Base-by-base conservation (phyloP, 2,797 vertebrate species). In the Poeciliopsis gracilis region DNA sequence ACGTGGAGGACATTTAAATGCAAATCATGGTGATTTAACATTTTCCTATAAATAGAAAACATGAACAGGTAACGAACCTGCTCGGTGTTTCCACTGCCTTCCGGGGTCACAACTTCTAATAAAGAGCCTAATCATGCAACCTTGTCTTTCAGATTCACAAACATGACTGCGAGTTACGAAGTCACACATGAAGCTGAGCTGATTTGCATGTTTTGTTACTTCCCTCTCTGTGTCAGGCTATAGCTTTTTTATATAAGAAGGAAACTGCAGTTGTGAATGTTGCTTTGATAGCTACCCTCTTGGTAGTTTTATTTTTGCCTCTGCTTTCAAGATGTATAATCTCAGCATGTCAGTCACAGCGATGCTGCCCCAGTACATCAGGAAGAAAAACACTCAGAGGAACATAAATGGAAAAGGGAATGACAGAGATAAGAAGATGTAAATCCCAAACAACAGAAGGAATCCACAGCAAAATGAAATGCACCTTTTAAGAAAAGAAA, bases 1-100 rank as follows among this genome's bases (percentile, higher is more conserved):
- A 82, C 82, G 75, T 69, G 36, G 51, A 47, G 16, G 80, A 90
- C 75, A 91, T 93, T 93, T 85, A 88, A 89, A 93, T 93, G 91
- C 85, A 92, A 94, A 94, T 92, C 72, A 51, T 63, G 28, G 61
- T 88, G 72, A 93, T 91, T 86, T 88, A 86, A 88, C 51, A 80
- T 66, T 73, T 83, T 82, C 71, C n/a, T 59, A 59, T 51, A 55
- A 73, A 49, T 77, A 74, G 53, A 82, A 30, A 78, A 70, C 81
- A 84, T 47, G 51, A 89, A 80, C 83, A 89, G 86, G 84, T 89
- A 87, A 90, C 79, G 81, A 88, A 89, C 77, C 78, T 75, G 78
- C 82, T 78, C 30, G 7, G 69, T 63, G 59, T 74, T 46, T 67
- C 45, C 41, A 72, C 59, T 78, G 76, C 70, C 61, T 43, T 75